phyloP scores from a whole-genome alignment of 2,888 invertebrate genomes.

The Mystacides longicornis region DNA sequence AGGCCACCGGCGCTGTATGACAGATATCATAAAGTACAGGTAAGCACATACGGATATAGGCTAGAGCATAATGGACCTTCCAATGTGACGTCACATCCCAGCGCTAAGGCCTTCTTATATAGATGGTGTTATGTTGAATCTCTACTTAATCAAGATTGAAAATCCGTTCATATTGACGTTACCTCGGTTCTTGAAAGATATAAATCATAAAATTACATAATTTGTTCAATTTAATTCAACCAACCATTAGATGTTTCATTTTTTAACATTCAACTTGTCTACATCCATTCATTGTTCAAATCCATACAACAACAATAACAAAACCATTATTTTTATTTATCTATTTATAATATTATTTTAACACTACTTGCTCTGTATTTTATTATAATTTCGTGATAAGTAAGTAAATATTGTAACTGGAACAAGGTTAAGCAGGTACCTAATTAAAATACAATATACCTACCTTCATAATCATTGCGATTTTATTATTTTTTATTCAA shows the following conservation, averaged over 20 bases:
- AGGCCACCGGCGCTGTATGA: too few species aligned
- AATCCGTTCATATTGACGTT: background rate
- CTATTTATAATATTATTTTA: background rate
- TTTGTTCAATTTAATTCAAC: background rate
- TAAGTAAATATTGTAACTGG: background rate
- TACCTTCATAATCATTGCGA: too few species aligned
- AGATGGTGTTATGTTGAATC: too few species aligned
- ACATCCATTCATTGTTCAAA: background rate
- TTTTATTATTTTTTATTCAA: background rate
- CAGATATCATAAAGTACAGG: too few species aligned
- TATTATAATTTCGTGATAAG: background rate
- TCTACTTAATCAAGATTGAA: too few species aligned
- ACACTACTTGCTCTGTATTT: background rate
- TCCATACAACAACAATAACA: background rate
- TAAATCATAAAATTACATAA: conserved; percentile 1
- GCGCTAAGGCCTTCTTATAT: too few species aligned
- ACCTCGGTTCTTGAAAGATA: background rate
- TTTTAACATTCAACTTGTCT: background rate
- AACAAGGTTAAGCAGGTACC: conserved; percentile 2
- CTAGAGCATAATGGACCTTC: too few species aligned
- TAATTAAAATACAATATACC: too few species aligned
- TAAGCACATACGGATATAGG: too few species aligned
- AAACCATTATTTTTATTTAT: background rate
- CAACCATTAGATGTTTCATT: background rate
- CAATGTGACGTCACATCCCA: too few species aligned